Conservation (phyloP, 1,140 invertebrate genomes). For the Drosophila jambulina region DNA sequence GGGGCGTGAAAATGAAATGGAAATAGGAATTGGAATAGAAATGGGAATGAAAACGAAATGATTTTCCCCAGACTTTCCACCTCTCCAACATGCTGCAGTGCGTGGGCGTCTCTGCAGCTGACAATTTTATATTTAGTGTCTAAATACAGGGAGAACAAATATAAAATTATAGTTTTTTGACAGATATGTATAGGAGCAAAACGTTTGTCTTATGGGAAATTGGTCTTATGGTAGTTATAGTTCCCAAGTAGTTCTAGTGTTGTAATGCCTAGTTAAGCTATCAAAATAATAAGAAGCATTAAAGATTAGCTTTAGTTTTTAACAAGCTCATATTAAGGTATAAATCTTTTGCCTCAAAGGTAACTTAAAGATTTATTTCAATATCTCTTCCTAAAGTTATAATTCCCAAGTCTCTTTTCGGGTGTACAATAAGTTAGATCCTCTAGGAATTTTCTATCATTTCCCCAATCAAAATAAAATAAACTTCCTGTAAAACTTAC, state of each 20-base stretch:
- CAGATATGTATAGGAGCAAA: slow-evolving; percentile 1
- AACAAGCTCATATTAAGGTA: too few relatives aligned
- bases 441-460: not conserved
- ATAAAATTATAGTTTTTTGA: not conserved
- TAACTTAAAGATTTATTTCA: too few relatives aligned
- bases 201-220: not conserved
- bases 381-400: too few relatives aligned
- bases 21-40: slow-evolving; percentile 32
- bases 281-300: too few relatives aligned
- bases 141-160: not conserved
- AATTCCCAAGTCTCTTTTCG: too few relatives aligned
- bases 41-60: slow-evolving; percentile 48
- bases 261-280: too few relatives aligned
- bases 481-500: not conserved
- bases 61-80: slow-evolving; percentile 40
- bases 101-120: slow-evolving; percentile 80
- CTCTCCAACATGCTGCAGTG: slow-evolving; percentile 58
- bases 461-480: not conserved
- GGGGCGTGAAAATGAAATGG: slow-evolving; percentile 66
- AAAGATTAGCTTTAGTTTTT: too few relatives aligned
- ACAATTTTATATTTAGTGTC: slow-evolving; percentile 76
- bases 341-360: too few relatives aligned
- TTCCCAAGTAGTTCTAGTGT: not conserved
- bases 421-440: too few relatives aligned
- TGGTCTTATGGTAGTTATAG: not conserved